Evolutionary conservation across 2,113 vertebrate genomes (phyloP).

Genomic region (Orthochromis malagaraziensis): DNA sequence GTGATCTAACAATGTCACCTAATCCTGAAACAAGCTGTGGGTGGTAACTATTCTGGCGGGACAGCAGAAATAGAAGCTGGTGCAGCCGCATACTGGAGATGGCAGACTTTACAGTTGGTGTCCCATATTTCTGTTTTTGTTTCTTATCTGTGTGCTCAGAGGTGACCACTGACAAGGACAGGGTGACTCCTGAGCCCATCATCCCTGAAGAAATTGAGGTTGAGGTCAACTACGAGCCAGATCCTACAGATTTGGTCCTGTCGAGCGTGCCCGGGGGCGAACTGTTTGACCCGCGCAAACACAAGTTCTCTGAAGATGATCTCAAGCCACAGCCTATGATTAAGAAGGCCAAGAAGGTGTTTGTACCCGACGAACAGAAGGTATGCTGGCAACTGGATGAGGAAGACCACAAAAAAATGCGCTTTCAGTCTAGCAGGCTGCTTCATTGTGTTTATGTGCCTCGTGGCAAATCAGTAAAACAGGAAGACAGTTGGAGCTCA

Average conservation of each 20-base stretch:
- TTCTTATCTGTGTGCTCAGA: slow-evolving; percentile 46
- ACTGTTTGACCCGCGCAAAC: slow-evolving; percentile 93
- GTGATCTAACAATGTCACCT: neutral
- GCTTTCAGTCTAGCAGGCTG: neutral
- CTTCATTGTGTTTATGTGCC: neutral
- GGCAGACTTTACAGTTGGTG: neutral
- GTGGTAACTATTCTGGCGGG: neutral
- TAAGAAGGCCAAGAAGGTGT: slow-evolving; percentile 97
- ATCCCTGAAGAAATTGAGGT: slow-evolving; percentile 84
- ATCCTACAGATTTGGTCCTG: slow-evolving; percentile 90
- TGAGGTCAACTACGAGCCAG: slow-evolving; percentile 89
- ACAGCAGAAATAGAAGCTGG: neutral
- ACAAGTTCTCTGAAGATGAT: slow-evolving; percentile 91
- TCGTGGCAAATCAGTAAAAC: neutral
- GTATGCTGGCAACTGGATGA: slow-evolving; percentile 55
- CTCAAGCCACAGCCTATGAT: slow-evolving; percentile 98
- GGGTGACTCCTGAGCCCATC: slow-evolving; percentile 76
- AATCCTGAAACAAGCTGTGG: neutral
- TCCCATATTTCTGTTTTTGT: neutral
- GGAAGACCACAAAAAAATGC: neutral
- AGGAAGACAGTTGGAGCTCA: neutral
- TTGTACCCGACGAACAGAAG: slow-evolving; percentile 91
- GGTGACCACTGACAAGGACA: slow-evolving; percentile 70
- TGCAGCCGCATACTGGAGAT: neutral
- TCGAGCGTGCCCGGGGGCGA: slow-evolving; percentile 94